Conservation (phyloP, 2,888 invertebrate genomes). For the Tinea pellionella region DNA sequence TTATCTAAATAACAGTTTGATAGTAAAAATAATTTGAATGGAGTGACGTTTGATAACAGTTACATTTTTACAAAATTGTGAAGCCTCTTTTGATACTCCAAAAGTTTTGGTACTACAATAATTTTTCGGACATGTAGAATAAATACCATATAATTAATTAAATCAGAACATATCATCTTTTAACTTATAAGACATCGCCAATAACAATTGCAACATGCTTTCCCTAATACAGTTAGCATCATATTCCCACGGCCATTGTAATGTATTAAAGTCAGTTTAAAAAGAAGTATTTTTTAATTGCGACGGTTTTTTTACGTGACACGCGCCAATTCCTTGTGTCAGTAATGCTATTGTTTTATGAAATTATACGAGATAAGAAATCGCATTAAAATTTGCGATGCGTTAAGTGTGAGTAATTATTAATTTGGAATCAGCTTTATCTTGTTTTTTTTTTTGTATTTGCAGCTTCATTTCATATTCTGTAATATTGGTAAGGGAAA, state of each 20-base stretch:
- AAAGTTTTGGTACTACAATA: too few relatives aligned
- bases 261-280: neutral
- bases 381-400: conserved; percentile 10
- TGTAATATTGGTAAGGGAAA: too few relatives aligned
- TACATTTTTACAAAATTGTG: too few relatives aligned
- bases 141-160: too few relatives aligned
- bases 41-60: neutral
- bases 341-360: conserved; percentile 9
- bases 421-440: neutral
- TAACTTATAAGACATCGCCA: neutral
- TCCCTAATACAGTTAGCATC: conserved; percentile 11
- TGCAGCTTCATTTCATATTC: too few relatives aligned
- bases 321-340: conserved; percentile 14
- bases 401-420: conserved; percentile 8
- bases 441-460: too few relatives aligned
- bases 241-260: conserved; percentile 11
- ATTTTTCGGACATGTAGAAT: too few relatives aligned
- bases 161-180: neutral
- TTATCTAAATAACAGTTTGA: too few relatives aligned
- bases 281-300: conserved; percentile 8
- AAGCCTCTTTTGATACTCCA: too few relatives aligned
- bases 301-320: conserved; percentile 11
- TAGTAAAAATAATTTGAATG: too few relatives aligned
- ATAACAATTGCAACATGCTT: conserved; percentile 4
- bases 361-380: conserved; percentile 8